These are phyloP conservation scores for Drosophila ochracea DNA, from an alignment of 2,888 invertebrate genomes.

Conservation along the genomic window DNA sequence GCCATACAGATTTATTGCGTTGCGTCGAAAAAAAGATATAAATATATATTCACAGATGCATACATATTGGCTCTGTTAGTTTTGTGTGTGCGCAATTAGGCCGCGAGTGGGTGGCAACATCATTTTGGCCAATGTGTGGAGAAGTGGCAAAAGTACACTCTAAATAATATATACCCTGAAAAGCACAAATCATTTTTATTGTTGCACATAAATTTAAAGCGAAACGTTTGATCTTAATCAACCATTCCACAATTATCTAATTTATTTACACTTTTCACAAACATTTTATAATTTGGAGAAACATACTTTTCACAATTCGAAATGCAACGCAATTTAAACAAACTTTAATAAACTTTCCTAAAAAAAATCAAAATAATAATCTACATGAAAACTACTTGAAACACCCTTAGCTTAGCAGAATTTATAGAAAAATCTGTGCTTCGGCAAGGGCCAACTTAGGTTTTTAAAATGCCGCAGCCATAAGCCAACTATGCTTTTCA, in stretches of 20 bases:
- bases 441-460: not conserved
- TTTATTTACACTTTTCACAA: not conserved
- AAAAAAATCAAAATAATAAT: not conserved
- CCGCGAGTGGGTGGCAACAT: slow-evolving; percentile 21
- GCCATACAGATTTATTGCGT: slow-evolving; percentile 55
- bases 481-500: not conserved
- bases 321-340: not conserved
- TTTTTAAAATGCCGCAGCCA: not conserved
- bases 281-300: not conserved
- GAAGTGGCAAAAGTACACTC: not conserved
- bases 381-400: not conserved
- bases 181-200: not conserved
- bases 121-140: slow-evolving; percentile 25
- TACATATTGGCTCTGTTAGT: slow-evolving; percentile 1
- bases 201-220: not conserved
- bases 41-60: not conserved
- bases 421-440: not conserved
- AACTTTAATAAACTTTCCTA: not conserved
- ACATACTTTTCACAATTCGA: not conserved
- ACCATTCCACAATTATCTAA: not conserved
- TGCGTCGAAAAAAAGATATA: slow-evolving; percentile 19
- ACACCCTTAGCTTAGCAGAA: not conserved
- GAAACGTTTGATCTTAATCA: not conserved
- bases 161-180: not conserved
- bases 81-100: slow-evolving; percentile 32